Evolutionary conservation across 2,113 vertebrate species (phyloP), one percentile per base, ranked within the genome.

Genomic region (Mus musculus): DNA sequence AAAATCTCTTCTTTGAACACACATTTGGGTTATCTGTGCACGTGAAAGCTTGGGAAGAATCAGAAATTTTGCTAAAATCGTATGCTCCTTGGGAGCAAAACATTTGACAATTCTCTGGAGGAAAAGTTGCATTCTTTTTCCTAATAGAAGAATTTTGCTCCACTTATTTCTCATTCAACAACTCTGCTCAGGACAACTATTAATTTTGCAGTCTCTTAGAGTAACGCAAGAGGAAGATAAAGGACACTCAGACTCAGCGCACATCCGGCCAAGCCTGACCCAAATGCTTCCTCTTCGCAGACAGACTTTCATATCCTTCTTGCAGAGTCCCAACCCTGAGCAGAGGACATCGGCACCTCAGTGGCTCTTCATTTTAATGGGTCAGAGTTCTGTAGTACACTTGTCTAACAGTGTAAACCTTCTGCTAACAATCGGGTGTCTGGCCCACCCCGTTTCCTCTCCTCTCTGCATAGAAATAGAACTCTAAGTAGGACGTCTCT

Each of bases 401-500:
- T 98, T 98, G 92, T 98, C 98, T 98, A 98, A 98, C 98, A 98
- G 98, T 98, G 98, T 98, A 98, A 99, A 98, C 98, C 98, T 98
- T 98, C 97, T 97, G 96, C 98, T 98, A 98, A 97, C 98, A 98
- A 98, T 98, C 98, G 98, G 97, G 97, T 98, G 98, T 98, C 98
- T 98, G 98, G 98, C 98, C 98, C 98, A 96, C 97, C 97, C 98
- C 97, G 89, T 98, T 98, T 96, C 97, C 91, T 95, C 96, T 96
- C 98, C 98, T 81, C 98, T 97, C 98, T 98, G 97, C 97, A 97
- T 91, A 97, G 98, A 98, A 99, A 98, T 98, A 98, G 98, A 98
- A 98, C 98, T 99, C 98, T 97, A 98, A 99, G 98, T 98, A 99
- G 98, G 98, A 98, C 98, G 98, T 99, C 98, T 99, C 99, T 99